Conservation (phyloP, 2,888 invertebrate genomes). For the Clusia tigrina region DNA sequence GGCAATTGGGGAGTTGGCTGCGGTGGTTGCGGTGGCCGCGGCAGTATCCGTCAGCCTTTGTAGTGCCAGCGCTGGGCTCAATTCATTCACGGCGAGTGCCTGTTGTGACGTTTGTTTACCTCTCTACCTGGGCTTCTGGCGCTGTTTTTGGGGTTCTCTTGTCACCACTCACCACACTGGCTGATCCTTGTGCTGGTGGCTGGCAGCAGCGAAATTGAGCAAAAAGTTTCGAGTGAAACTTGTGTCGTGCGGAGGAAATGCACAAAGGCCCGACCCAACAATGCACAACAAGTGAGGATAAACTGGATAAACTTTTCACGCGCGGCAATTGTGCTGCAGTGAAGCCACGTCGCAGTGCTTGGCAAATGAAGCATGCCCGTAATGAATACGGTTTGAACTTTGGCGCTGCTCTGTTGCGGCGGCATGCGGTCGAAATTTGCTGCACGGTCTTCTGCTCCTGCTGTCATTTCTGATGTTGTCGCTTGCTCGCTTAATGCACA, state of each 20-base stretch:
- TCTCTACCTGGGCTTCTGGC: not conserved
- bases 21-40: too few relatives aligned
- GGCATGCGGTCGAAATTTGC: not conserved
- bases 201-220: constrained; percentile 3
- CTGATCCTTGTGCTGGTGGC: too few relatives aligned
- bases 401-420: not conserved
- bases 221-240: constrained; percentile 5
- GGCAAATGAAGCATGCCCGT: not conserved
- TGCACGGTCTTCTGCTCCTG: not conserved
- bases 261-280: not conserved
- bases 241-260: not conserved
- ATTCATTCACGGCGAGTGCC: too few relatives aligned
- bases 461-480: not conserved
- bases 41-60: too few relatives aligned
- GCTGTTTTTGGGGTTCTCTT: too few relatives aligned
- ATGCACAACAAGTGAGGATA: not conserved
- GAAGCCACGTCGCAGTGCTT: not conserved
- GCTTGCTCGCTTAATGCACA: not conserved
- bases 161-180: too few relatives aligned
- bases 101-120: not conserved
- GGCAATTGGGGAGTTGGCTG: too few relatives aligned
- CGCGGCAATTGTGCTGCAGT: not conserved
- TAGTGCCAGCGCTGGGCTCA: too few relatives aligned
- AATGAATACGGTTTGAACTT: constrained; percentile 6
- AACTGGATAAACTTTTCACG: constrained; percentile 3